phyloP scores from a whole-genome alignment of 1,140 invertebrate genomes.

The Melanaphis sacchari region DNA sequence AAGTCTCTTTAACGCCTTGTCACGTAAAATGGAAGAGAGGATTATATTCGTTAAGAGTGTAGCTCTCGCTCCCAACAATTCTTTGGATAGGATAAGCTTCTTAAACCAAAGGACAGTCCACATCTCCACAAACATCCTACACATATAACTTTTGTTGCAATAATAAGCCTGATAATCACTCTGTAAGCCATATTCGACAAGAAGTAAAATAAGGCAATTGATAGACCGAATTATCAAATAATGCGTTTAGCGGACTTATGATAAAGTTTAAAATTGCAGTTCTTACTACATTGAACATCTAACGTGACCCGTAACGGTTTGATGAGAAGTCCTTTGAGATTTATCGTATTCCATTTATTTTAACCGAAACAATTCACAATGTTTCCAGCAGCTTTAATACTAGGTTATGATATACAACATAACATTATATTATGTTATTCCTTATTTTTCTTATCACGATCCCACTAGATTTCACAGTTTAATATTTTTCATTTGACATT shows the following conservation, averaged over 20 bases:
- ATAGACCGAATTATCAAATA: neutral
- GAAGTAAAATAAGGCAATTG: neutral
- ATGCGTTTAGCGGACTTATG: neutral
- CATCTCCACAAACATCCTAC: neutral
- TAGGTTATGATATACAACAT: neutral
- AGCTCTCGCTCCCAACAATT: neutral
- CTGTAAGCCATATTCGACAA: neutral
- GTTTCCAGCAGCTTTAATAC: neutral
- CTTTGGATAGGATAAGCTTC: neutral
- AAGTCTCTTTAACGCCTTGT: neutral
- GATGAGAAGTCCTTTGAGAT: neutral
- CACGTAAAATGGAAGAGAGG: neutral
- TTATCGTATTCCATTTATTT: conserved; percentile 2
- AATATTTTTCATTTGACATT: neutral
- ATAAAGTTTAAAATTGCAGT: neutral
- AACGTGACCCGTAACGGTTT: neutral
- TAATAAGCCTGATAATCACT: neutral
- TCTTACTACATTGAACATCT: neutral
- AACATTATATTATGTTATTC: neutral
- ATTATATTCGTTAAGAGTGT: neutral
- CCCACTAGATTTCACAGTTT: neutral
- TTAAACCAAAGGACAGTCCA: neutral
- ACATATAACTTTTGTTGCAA: neutral
- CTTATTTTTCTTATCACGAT: neutral
- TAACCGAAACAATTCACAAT: neutral